These are phyloP conservation scores for Sardinella longiceps DNA, from an alignment of 2,797 vertebrate genomes.

Conservation along the genomic window DNA sequence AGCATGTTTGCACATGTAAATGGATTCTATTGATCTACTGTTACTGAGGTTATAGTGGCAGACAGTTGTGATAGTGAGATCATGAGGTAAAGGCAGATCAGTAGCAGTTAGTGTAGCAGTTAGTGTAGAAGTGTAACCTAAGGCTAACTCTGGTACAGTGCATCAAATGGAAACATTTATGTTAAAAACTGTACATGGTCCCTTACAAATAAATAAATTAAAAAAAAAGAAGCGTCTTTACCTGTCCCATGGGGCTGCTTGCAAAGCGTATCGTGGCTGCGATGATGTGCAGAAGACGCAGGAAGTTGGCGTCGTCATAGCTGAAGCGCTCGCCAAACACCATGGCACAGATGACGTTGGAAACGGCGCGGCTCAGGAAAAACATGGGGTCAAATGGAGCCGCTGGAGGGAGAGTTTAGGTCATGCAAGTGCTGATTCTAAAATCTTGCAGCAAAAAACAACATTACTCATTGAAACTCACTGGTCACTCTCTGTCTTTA, in stretches of 20 bases:
- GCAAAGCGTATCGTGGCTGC: neutral
- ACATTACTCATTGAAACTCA: neutral
- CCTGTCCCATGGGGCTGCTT: conserved; percentile 61
- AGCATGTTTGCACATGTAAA: neutral
- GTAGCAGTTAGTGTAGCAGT: neutral
- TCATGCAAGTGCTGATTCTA: neutral
- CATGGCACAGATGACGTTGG: conserved; percentile 73
- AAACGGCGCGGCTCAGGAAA: conserved; percentile 59
- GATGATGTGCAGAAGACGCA: conserved; percentile 56
- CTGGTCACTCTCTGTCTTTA: too few relatives aligned
- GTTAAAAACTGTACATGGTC: too few relatives aligned
- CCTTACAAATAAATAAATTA: too few relatives aligned
- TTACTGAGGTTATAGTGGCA: neutral
- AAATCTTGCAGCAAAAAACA: too few relatives aligned
- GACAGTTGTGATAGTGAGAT: neutral
- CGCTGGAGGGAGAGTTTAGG: conserved; percentile 39
- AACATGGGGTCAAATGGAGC: conserved; percentile 57
- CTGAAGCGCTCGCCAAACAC: conserved; percentile 69
- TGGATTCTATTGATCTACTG: neutral
- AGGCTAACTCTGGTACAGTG: too few relatives aligned
- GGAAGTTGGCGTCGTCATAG: conserved; percentile 66
- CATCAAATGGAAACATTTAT: too few relatives aligned
- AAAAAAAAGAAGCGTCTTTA: too few relatives aligned
- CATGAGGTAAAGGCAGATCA: neutral
- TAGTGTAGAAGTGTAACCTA: too few relatives aligned